Conservation (phyloP, 1,140 invertebrate species). For the Nebria ingens region DNA sequence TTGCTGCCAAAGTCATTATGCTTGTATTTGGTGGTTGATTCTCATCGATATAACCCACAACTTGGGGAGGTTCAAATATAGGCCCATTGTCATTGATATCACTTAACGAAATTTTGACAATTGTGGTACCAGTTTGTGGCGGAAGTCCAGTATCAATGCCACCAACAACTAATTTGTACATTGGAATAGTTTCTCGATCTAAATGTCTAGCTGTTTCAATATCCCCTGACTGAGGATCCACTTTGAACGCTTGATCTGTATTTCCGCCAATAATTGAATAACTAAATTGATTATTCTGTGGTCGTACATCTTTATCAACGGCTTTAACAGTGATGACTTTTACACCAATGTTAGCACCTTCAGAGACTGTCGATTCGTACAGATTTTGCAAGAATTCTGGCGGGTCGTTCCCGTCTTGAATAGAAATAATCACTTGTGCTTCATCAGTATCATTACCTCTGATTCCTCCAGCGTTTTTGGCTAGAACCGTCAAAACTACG, state of each 20-base stretch:
- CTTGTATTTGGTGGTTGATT: conserved; percentile 77
- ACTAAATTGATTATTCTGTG: conserved; percentile 85
- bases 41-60: conserved; percentile 70
- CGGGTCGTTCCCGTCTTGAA: conserved; percentile 93
- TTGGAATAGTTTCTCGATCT: conserved; percentile 69
- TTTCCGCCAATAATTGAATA: conserved; percentile 86
- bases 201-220: conserved; percentile 64
- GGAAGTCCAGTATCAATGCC: conserved; percentile 82
- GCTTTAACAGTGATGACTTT: conserved; percentile 72
- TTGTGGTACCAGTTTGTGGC: conserved; percentile 78
- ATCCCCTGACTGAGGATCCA: conserved; percentile 76
- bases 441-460: conserved; percentile 91
- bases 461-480: conserved; percentile 89
- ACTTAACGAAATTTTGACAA: conserved; percentile 61
- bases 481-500: conserved; percentile 82
- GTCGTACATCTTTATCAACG: conserved; percentile 80
- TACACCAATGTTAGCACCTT: conserved; percentile 61
- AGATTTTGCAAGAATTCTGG: conserved; percentile 72
- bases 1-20: conserved; percentile 74
- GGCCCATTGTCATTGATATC: conserved; percentile 95
- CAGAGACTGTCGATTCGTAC: conserved; percentile 68
- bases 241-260: conserved; percentile 68
- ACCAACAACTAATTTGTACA: conserved; percentile 73
- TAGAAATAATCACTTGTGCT: conserved; percentile 83
- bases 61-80: conserved; percentile 57